phyloP scores from a whole-genome alignment of 2,888 invertebrate species.

The Lithophane socia region DNA sequence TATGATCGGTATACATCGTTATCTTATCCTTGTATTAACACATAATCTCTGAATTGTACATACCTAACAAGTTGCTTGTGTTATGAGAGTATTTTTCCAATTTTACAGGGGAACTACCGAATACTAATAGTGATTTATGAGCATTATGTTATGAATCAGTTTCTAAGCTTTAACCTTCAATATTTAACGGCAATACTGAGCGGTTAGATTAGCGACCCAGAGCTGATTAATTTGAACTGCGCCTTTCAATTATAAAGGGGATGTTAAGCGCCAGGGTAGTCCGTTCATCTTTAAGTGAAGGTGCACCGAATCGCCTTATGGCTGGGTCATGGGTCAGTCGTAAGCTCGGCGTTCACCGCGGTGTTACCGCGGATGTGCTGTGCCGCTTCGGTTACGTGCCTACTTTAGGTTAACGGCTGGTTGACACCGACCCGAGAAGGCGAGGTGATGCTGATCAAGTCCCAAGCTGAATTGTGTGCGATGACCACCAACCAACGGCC shows the following conservation, averaged over 20 bases:
- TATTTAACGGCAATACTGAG: background rate
- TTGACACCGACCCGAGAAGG: too few species aligned
- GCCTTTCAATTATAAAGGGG: background rate
- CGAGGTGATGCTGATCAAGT: too few species aligned
- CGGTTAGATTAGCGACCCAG: background rate
- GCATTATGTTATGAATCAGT: background rate
- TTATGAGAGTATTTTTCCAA: background rate
- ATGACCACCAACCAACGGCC: too few species aligned
- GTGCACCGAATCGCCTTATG: background rate
- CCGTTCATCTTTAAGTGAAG: background rate
- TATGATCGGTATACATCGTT: slow-evolving; percentile 16
- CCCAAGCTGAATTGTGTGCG: too few species aligned
- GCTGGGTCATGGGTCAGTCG: background rate
- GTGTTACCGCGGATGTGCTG: too few species aligned
- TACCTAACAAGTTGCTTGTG: background rate
- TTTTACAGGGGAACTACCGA: slow-evolving; percentile 25
- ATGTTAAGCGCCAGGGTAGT: background rate
- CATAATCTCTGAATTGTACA: slow-evolving; percentile 18
- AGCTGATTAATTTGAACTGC: background rate
- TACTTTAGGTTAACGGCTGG: too few species aligned
- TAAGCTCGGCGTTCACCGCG: too few species aligned
- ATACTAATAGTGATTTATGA: background rate
- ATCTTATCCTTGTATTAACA: slow-evolving; percentile 44
- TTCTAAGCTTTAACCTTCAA: background rate
- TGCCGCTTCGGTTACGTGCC: too few species aligned